Evolutionary conservation across 1,140 invertebrate species (phyloP).

Genomic region (Tetraneura akinire): DNA sequence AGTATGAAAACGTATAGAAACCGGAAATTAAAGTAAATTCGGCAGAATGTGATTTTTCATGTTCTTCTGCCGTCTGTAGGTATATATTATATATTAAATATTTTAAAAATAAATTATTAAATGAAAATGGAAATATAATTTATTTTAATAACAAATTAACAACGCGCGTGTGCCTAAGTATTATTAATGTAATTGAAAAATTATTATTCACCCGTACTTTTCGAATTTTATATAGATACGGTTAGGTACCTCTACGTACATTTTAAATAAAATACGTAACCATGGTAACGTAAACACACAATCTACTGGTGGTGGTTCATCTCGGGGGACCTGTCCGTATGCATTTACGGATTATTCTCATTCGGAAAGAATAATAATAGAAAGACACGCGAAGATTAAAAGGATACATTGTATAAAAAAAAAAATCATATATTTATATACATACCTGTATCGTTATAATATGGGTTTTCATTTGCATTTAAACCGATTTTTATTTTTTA

Average conservation of each 20-base stretch:
- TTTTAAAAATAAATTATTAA: no score
- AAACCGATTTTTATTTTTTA: background rate
- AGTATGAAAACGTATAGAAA: no score
- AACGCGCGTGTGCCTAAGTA: no score
- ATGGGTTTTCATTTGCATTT: background rate
- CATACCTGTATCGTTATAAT: no score
- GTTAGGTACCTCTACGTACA: background rate
- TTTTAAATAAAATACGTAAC: conserved; percentile 10
- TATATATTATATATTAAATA: no score
- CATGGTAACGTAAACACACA: background rate
- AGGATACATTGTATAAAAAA: background rate
- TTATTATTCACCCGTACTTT: background rate
- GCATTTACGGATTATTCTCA: background rate
- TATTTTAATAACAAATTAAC: no score
- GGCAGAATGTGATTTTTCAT: no score
- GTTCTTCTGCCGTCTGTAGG: no score
- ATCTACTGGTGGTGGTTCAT: background rate
- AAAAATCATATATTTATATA: background rate
- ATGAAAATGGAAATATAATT: no score
- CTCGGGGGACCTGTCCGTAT: conserved; percentile 11
- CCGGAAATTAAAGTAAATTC: no score
- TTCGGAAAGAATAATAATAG: conserved; percentile 22
- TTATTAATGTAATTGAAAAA: no score
- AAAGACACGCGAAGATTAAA: conserved; percentile 4
- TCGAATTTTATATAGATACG: background rate